A percentile compares a stretch with the other conserved stretches of the same genome.
phyloP scores from a whole-genome alignment of 2,888 invertebrate genomes.

The Lypha dubia region DNA sequence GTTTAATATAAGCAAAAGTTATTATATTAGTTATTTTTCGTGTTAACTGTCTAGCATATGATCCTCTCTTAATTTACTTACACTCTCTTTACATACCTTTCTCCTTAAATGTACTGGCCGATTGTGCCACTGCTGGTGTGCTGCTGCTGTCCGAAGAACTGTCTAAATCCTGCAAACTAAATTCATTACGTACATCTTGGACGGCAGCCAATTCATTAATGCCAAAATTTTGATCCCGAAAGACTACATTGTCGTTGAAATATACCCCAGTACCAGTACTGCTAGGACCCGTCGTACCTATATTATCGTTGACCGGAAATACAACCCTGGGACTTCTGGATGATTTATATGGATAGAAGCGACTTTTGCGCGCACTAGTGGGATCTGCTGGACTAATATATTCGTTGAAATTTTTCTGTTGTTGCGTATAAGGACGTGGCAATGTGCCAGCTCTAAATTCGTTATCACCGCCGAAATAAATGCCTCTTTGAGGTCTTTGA shows the following conservation, averaged over 20 bases:
- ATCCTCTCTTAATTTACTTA: not conserved
- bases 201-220: conserved; percentile 85
- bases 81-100: conserved; percentile 85
- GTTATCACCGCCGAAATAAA: conserved; percentile 81
- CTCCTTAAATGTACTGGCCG: conserved; percentile 85
- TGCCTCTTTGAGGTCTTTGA: conserved; percentile 80
- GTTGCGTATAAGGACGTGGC: conserved; percentile 75
- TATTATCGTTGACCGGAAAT: conserved; percentile 82
- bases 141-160: conserved; percentile 76
- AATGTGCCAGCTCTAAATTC: conserved; percentile 78
- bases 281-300: conserved; percentile 80
- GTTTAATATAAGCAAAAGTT: conserved; percentile 62
- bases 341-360: conserved; percentile 82
- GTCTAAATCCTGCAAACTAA: conserved; percentile 86
- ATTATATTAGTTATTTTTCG: conserved; percentile 49
- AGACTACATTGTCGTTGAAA: conserved; percentile 82
- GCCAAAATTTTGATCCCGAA: conserved; percentile 86
- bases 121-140: conserved; percentile 81
- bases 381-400: conserved; percentile 78
- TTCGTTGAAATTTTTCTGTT: conserved; percentile 82
- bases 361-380: conserved; percentile 80
- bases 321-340: conserved; percentile 83
- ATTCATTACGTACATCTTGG: conserved; percentile 85
- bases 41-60: conserved; percentile 8
- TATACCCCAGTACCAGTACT: conserved; percentile 80